These are phyloP conservation scores for Ceratoteleas bidentatus DNA, from an alignment of 1,140 invertebrate species.

Conservation along the genomic window DNA sequence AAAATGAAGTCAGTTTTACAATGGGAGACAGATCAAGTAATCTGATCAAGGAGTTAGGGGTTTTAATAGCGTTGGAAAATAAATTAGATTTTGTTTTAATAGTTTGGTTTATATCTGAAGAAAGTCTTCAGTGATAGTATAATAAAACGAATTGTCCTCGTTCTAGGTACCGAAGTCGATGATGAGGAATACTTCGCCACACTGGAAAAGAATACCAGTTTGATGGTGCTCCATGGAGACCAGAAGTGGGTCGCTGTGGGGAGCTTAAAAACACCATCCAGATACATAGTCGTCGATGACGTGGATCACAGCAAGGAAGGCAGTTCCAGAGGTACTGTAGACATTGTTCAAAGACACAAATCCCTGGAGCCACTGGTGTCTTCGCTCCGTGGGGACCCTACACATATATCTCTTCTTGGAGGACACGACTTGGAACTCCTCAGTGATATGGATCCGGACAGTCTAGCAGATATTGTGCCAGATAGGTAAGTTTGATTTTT, in stretches of 20 bases:
- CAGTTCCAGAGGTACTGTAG: conserved; percentile 77
- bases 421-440: conserved; percentile 89
- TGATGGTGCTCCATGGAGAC: conserved; percentile 88
- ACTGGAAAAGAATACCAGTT: conserved; percentile 89
- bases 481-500: conserved; percentile 84
- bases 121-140: too few species aligned
- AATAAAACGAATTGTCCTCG: too few species aligned
- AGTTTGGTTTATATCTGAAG: too few species aligned
- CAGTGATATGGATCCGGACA: conserved; percentile 93
- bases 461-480: conserved; percentile 88
- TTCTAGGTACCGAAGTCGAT: conserved; percentile 89
- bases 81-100: too few species aligned
- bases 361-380: conserved; percentile 83
- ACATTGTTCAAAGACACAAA: conserved; percentile 80
- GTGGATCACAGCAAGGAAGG: conserved; percentile 84
- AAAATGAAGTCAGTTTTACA: too few species aligned
- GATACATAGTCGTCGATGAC: conserved; percentile 85
- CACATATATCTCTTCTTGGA: conserved; percentile 90
- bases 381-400: conserved; percentile 88
- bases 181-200: conserved; percentile 94
- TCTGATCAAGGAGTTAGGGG: too few species aligned
- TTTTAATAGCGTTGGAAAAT: too few species aligned
- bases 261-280: conserved; percentile 77
- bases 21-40: too few species aligned
- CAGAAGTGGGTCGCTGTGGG: conserved; percentile 86